A percentile compares a stretch with the other conserved stretches of the same genome.
These are phyloP conservation scores for Phaethornis superciliosus DNA, from an alignment of 2,113 vertebrate genomes.

Conservation along the genomic window DNA sequence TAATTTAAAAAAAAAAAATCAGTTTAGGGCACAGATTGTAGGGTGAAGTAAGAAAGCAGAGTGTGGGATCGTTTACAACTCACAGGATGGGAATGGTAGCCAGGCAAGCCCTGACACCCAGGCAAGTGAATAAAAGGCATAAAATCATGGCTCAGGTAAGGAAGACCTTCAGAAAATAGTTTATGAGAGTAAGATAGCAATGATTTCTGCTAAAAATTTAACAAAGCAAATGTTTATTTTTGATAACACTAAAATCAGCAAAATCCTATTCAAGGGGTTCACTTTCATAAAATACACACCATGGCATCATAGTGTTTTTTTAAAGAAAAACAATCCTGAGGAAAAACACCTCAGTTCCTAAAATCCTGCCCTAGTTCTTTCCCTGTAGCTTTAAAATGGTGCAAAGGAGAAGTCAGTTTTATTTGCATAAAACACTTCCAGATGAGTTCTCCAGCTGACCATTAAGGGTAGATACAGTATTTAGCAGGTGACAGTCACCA, in stretches of 20 bases:
- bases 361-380: background rate
- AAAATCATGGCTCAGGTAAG: background rate
- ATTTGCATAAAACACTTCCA: conserved; percentile 7
- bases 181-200: background rate
- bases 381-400: conserved; percentile 14
- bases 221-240: background rate
- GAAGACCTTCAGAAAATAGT: background rate
- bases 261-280: background rate
- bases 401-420: conserved; percentile 29
- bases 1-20: background rate
- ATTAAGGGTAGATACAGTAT: background rate
- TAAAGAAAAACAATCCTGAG: background rate
- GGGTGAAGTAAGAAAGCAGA: accelerated
- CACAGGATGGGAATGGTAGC: background rate
- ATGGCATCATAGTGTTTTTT: background rate
- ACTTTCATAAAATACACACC: background rate
- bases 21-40: background rate
- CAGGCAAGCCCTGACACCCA: background rate
- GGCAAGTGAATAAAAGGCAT: background rate
- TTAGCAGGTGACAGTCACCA: background rate
- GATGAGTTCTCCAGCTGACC: conserved; percentile 17
- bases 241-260: background rate
- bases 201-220: background rate
- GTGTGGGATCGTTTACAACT: accelerated
- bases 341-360: background rate